phyloP scores from a whole-genome alignment of 1,140 invertebrate genomes.

The Fopius arisanus region DNA sequence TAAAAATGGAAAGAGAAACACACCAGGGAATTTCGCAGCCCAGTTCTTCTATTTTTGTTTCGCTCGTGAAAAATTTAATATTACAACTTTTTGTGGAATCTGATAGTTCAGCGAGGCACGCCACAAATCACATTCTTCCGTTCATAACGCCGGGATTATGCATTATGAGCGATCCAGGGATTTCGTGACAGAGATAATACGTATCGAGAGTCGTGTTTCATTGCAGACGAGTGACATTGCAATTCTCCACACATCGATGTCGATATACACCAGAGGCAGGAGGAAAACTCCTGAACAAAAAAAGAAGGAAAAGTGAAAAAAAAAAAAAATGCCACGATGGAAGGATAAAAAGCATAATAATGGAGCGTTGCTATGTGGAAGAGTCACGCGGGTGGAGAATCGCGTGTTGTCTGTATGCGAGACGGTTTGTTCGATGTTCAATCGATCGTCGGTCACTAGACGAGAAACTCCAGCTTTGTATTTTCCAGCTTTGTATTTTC shows the following conservation, averaged over 20 bases:
- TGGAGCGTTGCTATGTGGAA: conserved; percentile 4
- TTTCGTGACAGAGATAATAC: conserved; percentile 12
- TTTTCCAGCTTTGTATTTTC: not conserved
- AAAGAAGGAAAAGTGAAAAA: not conserved
- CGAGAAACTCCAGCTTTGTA: not conserved
- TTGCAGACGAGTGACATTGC: not conserved
- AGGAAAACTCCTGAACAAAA: not conserved
- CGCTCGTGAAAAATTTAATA: not conserved
- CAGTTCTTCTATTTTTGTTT: not conserved
- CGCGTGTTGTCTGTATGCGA: conserved; percentile 1
- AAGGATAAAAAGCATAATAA: not conserved
- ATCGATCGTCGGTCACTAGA: not conserved
- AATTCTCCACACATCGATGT: not conserved
- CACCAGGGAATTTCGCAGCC: not conserved
- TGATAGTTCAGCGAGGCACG: not conserved
- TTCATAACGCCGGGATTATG: not conserved
- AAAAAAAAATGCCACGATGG: not conserved
- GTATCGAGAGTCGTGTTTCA: conserved; percentile 8
- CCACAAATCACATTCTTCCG: not conserved
- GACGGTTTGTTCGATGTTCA: not conserved
- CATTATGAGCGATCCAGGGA: not conserved
- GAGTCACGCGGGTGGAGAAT: conserved; percentile 7
- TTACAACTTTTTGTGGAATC: not conserved
- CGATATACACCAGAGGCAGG: not conserved
- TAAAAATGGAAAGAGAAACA: no score